Evolutionary conservation across 2,888 invertebrate genomes (phyloP), one percentile per base, ranked within the genome.

Genomic region (Athalia circularis): DNA sequence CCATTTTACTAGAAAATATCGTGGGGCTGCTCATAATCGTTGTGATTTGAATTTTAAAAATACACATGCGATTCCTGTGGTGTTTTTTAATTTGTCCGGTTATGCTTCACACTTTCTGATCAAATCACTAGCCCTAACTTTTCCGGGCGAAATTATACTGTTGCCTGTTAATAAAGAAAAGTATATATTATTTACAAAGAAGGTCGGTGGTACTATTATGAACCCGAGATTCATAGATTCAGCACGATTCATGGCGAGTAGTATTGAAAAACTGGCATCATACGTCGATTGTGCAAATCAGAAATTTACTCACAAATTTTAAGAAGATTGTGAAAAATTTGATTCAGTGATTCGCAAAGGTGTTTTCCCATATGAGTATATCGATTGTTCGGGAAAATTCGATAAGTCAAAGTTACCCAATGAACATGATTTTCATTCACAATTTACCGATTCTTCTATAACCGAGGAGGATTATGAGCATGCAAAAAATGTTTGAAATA

Each of bases 1-100:
- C 47, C 82, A 82, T 72, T 68, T 82, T 6, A 81, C 80, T 29
- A 81, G 81, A 0, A 77, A 77, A 15, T 83, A 77, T 74, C 57
- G 80, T 48, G 79, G 80, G 4, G 29, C 64, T 43, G 64, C 64
- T 7, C 64, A 64, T 64, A 29, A 64, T 3, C 8, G 43, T 6
- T 64, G 64, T 43, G 0, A 64, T 6, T 64, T 64, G 64, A 64
- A 64, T 64, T 64, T n/a, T n/a, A n/a, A n/a, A n/a, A n/a, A n/a
- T n/a, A n/a, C n/a, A n/a, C n/a, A n/a, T n/a, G n/a, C n/a, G 43
- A 50, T 67, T 67, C 13, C 67, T 11, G 48, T 67, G 48, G 50
- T 67, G 4, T 67, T 67, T 13, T 48, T 48, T 48, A 67, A 67
- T 67, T 13, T 67, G 7, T 67, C 67, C n/a, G 70, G 76, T 5